phyloP scores from a whole-genome alignment of 2,888 invertebrate genomes.

The Muscina levida region DNA sequence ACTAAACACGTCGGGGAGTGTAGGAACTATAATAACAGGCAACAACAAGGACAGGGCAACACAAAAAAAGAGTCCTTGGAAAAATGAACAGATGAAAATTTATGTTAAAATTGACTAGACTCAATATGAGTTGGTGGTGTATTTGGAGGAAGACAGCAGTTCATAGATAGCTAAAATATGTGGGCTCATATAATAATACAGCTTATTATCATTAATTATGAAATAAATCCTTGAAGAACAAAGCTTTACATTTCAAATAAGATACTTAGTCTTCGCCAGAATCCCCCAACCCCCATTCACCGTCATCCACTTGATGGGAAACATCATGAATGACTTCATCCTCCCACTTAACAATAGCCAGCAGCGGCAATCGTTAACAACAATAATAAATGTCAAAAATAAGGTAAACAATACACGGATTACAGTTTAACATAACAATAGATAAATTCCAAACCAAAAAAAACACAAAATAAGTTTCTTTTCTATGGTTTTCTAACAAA shows the following conservation, averaged over 20 bases:
- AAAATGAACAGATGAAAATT: slow-evolving; percentile 51
- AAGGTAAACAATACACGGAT: slow-evolving; percentile 63
- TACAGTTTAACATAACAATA: slow-evolving; percentile 64
- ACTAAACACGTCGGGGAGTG: slow-evolving; percentile 13
- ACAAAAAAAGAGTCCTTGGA: slow-evolving; percentile 38
- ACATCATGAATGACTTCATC: not conserved
- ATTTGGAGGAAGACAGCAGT: slow-evolving; percentile 4
- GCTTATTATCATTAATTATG: slow-evolving; percentile 65
- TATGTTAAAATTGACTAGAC: slow-evolving; percentile 53
- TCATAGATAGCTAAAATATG: slow-evolving; percentile 36
- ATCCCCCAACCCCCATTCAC: not conserved
- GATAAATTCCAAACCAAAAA: slow-evolving; percentile 28
- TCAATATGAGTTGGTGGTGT: not conserved
- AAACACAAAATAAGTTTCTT: slow-evolving; percentile 48
- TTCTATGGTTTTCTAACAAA: slow-evolving; percentile 50
- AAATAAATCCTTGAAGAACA: slow-evolving; percentile 61
- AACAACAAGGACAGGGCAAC: slow-evolving; percentile 18
- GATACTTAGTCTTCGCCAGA: slow-evolving; percentile 11
- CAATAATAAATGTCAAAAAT: slow-evolving; percentile 55
- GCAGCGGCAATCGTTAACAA: not conserved
- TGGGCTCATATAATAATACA: slow-evolving; percentile 31
- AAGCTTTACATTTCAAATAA: slow-evolving; percentile 32
- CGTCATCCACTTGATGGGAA: slow-evolving; percentile 39
- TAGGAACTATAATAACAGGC: not conserved
- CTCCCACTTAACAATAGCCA: slow-evolving; percentile 44